Evolutionary conservation across 2,888 invertebrate species (phyloP).

Genomic region (Pardosa pseudoannulata): DNA sequence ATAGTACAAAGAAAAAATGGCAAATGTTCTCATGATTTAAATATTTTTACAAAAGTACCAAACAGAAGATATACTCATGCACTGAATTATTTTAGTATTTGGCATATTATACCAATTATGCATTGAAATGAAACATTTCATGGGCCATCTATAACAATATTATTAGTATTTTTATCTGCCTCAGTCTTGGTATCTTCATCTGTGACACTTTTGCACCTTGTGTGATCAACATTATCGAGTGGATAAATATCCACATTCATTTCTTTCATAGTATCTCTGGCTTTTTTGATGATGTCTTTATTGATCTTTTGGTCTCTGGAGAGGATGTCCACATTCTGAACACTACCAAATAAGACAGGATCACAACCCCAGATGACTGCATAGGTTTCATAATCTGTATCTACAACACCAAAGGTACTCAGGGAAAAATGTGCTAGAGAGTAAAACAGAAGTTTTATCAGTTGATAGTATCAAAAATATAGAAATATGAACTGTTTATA

Average conservation of each 20-base stretch:
- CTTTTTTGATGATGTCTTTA: slow-evolving; percentile 22
- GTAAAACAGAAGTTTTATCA: neutral
- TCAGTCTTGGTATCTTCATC: neutral
- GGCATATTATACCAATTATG: too few species aligned
- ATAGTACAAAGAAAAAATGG: too few species aligned
- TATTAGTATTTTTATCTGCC: slow-evolving; percentile 45
- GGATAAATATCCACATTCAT: slow-evolving; percentile 25
- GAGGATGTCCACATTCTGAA: slow-evolving; percentile 52
- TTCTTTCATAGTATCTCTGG: slow-evolving; percentile 31
- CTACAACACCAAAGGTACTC: slow-evolving; percentile 58
- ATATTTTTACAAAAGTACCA: too few species aligned
- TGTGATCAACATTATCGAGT: slow-evolving; percentile 51
- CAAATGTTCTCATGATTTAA: too few species aligned
- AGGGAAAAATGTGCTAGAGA: slow-evolving; percentile 48
- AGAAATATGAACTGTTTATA: too few species aligned
- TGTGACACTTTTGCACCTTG: slow-evolving; percentile 9
- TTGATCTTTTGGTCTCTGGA: slow-evolving; percentile 3
- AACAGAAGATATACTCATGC: too few species aligned
- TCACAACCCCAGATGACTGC: slow-evolving; percentile 65
- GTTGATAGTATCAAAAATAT: too few species aligned
- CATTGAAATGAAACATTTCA: neutral
- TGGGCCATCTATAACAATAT: slow-evolving; percentile 38
- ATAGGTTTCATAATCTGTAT: slow-evolving; percentile 59
- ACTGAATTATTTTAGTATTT: neutral
- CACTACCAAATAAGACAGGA: slow-evolving; percentile 55